phyloP scores from a whole-genome alignment of 2,888 invertebrate genomes.

The Drosophila kanekoi region DNA sequence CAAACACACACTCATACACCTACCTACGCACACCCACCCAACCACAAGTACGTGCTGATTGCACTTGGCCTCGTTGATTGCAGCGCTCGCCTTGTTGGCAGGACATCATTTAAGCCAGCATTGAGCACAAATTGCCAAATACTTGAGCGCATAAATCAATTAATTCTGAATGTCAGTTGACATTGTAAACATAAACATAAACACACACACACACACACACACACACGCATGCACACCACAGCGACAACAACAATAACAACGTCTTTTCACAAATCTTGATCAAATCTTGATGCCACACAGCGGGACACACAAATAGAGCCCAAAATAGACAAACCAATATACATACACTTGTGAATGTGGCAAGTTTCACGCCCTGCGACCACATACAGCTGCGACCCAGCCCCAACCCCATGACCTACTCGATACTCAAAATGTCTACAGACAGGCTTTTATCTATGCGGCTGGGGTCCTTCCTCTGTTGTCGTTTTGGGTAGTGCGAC shows the following conservation, averaged over 20 bases:
- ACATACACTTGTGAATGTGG: conserved; percentile 17
- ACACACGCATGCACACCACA: conserved; percentile 13
- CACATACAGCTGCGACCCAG: conserved; percentile 40
- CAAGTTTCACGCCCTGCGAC: conserved; percentile 40
- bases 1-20: background rate
- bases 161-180: conserved; percentile 71
- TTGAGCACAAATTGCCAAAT: conserved; percentile 44
- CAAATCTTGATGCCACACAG: conserved; percentile 30
- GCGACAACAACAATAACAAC: conserved; percentile 14
- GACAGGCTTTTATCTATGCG: conserved; percentile 44
- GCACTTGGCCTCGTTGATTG: conserved; percentile 40
- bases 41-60: conserved; percentile 46
- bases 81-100: conserved; percentile 19
- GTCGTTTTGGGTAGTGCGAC: conserved; percentile 43
- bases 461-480: background rate
- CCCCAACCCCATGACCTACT: too few species aligned
- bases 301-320: conserved; percentile 9
- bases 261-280: conserved; percentile 55
- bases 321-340: conserved; percentile 37
- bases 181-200: conserved; percentile 68
- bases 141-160: conserved; percentile 70
- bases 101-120: conserved; percentile 21
- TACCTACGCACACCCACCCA: conserved; percentile 3
- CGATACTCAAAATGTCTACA: conserved; percentile 11
- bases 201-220: conserved; percentile 10